A percentile compares a stretch with the other conserved stretches of the same genome.
phyloP scores from a whole-genome alignment of 2,113 vertebrate species.

The Vulpes ferrilata region DNA sequence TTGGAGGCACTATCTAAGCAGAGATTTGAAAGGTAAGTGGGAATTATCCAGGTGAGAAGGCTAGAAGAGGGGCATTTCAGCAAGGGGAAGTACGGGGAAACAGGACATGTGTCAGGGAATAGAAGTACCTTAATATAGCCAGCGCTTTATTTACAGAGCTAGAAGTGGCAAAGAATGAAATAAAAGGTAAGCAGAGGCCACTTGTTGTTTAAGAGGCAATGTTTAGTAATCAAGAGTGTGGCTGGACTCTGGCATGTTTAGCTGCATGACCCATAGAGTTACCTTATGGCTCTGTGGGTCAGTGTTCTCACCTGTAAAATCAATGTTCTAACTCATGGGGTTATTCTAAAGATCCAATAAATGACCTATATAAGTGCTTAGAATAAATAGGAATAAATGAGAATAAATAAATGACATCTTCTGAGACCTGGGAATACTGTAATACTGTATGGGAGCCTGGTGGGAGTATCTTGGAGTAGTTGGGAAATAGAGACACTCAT shows the following conservation, averaged over 20 bases:
- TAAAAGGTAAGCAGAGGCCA: not conserved
- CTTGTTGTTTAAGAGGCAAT: not conserved
- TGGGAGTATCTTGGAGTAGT: not conserved
- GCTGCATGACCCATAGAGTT: not conserved
- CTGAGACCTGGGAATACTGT: not conserved
- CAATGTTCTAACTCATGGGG: not conserved
- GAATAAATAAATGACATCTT: not conserved
- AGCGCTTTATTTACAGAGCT: not conserved
- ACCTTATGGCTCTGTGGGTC: not conserved
- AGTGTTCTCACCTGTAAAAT: not conserved
- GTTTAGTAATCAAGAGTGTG: not conserved
- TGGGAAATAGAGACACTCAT: not conserved
- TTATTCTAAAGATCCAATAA: not conserved
- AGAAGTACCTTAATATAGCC: not conserved
- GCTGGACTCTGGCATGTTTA: not conserved
- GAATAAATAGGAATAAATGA: not conserved
- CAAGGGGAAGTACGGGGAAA: not conserved
- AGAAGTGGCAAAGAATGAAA: not conserved
- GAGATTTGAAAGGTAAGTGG: not conserved
- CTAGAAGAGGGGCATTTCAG: not conserved
- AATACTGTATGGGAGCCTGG: not conserved
- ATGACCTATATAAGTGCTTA: not conserved
- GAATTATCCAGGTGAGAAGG: not conserved
- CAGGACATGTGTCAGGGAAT: not conserved
- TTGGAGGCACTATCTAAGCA: not conserved